Evolutionary conservation across 2,113 vertebrate species (phyloP).

Genomic region (Martes martes): DNA sequence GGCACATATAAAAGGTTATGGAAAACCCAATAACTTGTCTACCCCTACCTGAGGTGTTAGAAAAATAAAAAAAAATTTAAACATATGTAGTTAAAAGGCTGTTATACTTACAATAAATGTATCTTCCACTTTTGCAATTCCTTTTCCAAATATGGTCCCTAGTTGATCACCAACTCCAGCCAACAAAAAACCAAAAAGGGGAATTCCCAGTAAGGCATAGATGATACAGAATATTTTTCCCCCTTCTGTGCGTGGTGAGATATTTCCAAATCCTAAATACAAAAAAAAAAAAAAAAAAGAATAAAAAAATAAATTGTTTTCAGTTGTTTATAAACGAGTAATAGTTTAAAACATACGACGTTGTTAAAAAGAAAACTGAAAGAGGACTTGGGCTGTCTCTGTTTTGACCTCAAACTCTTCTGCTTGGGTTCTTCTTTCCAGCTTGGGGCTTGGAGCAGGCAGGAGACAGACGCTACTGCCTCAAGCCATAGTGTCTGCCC

Average conservation of each 20-base stretch:
- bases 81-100: not conserved
- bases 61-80: not conserved
- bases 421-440: not conserved
- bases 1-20: not conserved
- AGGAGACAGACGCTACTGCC: not conserved
- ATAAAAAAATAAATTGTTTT: not conserved
- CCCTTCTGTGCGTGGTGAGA: conserved; percentile 96
- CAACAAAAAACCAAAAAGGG: conserved; percentile 97
- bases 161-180: conserved; percentile 98
- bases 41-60: not conserved
- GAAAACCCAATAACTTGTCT: not conserved
- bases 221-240: conserved; percentile 99
- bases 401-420: not conserved
- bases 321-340: conserved; percentile 71
- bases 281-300: conserved; percentile 26
- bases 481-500: not conserved
- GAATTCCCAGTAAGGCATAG: conserved; percentile 98
- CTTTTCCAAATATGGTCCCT: conserved; percentile 98
- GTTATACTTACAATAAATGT: conserved; percentile 93
- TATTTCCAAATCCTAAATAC: conserved; percentile 96
- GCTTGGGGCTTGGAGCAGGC: not conserved
- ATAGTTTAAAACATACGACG: conserved; percentile 18
- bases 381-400: not conserved
- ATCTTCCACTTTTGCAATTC: conserved; percentile 96
- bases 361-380: not conserved